These are phyloP conservation scores for Toxostoma redivivum DNA, from an alignment of 2,113 vertebrate genomes.

Conservation along the genomic window DNA sequence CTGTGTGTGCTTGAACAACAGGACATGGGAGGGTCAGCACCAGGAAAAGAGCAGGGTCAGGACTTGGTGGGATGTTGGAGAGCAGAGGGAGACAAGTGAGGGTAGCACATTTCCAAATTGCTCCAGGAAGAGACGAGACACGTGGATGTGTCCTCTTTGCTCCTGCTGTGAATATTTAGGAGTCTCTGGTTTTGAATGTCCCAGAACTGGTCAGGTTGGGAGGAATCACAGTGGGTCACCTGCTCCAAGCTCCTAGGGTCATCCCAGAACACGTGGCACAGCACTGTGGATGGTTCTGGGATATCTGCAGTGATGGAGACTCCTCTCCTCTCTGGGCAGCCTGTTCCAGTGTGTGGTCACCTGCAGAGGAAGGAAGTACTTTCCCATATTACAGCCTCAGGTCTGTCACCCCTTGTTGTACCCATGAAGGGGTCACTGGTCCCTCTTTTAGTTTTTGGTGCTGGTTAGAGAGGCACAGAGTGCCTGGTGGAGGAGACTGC, in stretches of 20 bases:
- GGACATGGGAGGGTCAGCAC: background rate
- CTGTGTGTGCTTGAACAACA: background rate
- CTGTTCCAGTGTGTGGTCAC: background rate
- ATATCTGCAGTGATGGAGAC: background rate
- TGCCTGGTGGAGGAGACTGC: background rate
- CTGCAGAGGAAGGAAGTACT: background rate
- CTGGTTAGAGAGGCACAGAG: accelerated
- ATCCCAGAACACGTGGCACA: background rate
- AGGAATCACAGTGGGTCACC: background rate
- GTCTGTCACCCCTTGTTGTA: background rate
- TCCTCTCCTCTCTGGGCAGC: background rate
- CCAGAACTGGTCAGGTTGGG: no score
- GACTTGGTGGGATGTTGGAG: background rate
- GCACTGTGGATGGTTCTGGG: background rate
- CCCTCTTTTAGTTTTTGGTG: accelerated
- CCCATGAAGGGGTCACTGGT: background rate
- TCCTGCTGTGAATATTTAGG: background rate
- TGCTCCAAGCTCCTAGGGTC: background rate
- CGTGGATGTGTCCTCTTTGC: accelerated
- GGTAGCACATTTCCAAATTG: accelerated
- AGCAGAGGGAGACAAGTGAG: background rate
- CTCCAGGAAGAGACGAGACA: accelerated
- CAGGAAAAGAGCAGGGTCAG: background rate
- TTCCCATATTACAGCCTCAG: background rate
- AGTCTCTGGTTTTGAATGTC: background rate